Percentiles rank a stretch among this genome's conserved stretches.
Conservation (phyloP, 92 coral and sea anemone species). For the Paragorgia papillata region DNA sequence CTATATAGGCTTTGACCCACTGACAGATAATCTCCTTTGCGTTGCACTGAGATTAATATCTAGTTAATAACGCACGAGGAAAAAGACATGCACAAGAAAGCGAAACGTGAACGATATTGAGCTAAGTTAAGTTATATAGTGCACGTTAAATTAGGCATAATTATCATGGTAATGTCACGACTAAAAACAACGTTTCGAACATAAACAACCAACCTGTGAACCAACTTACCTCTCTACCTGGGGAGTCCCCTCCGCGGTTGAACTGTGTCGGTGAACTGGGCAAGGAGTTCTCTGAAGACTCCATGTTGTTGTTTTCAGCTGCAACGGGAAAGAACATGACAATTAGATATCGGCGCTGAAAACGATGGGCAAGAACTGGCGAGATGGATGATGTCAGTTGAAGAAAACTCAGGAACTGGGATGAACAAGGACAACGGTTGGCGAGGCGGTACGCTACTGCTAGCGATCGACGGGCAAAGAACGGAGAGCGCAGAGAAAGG, state of each 20-base stretch:
- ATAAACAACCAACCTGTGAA: no score
- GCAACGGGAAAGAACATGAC: conserved; percentile 3
- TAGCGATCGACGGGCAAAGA: background rate
- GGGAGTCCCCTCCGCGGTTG: conserved; percentile 46
- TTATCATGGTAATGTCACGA: background rate
- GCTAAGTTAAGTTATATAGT: no score
- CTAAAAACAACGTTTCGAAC: no score
- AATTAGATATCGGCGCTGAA: conserved; percentile 4
- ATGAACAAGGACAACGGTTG: no score
- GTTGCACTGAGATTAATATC: no score
- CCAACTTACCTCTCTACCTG: conserved; percentile 39
- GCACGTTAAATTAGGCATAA: no score
- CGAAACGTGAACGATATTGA: no score
- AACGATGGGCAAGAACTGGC: background rate
- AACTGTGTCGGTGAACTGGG: conserved; percentile 35
- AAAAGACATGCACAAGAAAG: no score
- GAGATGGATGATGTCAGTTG: background rate
- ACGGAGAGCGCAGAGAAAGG: conserved; percentile 11
- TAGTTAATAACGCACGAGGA: no score
- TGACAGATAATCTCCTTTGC: no score
- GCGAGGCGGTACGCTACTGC: no score
- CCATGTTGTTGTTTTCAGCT: conserved; percentile 49
- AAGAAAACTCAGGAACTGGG: background rate
- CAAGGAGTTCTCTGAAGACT: conserved; percentile 31
- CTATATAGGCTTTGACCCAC: no score